These are phyloP conservation scores for Eupeodes latifasciatus DNA, from an alignment of 2,888 invertebrate genomes.

Conservation along the genomic window DNA sequence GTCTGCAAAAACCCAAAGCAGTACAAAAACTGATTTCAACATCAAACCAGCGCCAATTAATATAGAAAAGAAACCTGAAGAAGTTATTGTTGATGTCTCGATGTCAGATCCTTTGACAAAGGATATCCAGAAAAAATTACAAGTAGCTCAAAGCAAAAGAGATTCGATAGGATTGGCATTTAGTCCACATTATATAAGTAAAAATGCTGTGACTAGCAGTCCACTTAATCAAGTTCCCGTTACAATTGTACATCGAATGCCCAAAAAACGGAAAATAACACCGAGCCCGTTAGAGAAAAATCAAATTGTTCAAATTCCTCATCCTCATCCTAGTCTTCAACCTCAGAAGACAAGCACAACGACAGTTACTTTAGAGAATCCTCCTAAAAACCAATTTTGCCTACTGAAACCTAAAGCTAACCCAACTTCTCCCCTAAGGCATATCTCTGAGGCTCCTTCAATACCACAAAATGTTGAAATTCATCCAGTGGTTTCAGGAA, in stretches of 20 bases:
- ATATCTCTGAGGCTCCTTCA: constrained; percentile 57
- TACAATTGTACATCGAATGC: constrained; percentile 67
- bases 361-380: constrained; percentile 62
- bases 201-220: constrained; percentile 54
- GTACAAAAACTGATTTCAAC: background rate
- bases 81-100: constrained; percentile 79
- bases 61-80: constrained; percentile 59
- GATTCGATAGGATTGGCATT: constrained; percentile 73
- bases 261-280: constrained; percentile 6
- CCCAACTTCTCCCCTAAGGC: constrained; percentile 60
- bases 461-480: constrained; percentile 55
- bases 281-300: constrained; percentile 20
- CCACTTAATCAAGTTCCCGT: constrained; percentile 38
- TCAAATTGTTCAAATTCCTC: constrained; percentile 10
- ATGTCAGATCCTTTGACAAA: constrained; percentile 79
- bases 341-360: constrained; percentile 33
- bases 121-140: constrained; percentile 65
- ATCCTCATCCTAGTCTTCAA: background rate
- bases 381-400: constrained; percentile 18
- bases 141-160: constrained; percentile 68
- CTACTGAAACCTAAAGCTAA: constrained; percentile 17
- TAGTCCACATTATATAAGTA: constrained; percentile 63
- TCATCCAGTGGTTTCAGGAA: constrained; percentile 54
- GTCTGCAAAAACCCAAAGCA: background rate
- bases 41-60: background rate